Conservation (phyloP, 2,888 invertebrate genomes). For the Melanchra persicariae region DNA sequence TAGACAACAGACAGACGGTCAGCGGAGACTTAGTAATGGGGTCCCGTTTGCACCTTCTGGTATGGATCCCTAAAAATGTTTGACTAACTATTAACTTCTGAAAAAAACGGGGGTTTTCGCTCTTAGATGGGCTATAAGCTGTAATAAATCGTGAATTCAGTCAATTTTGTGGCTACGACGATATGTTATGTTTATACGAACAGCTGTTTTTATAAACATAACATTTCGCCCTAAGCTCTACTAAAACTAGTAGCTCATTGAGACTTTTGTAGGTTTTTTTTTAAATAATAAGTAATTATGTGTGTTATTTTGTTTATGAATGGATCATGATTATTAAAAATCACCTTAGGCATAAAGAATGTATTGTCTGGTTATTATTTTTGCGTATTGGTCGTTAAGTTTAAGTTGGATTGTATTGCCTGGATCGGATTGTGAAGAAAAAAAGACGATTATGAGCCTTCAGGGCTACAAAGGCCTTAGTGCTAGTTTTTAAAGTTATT, state of each 20-base stretch:
- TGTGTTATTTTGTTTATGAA: constrained; percentile 24
- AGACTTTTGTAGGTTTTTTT: constrained; percentile 4
- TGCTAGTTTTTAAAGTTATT: background rate
- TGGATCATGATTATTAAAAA: constrained; percentile 2
- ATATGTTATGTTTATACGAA: constrained; percentile 35
- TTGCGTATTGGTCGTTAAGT: background rate
- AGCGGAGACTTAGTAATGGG: too few relatives aligned
- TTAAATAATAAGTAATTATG: constrained; percentile 6
- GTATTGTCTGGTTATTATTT: constrained; percentile 3
- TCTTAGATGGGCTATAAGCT: constrained; percentile 39
- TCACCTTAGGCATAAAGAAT: background rate
- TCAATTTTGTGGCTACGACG: constrained; percentile 28
- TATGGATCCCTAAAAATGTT: too few relatives aligned
- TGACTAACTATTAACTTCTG: background rate
- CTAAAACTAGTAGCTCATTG: constrained; percentile 21
- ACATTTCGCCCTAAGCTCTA: too few relatives aligned
- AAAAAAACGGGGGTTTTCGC: background rate
- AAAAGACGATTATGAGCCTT: background rate
- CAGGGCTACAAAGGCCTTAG: background rate
- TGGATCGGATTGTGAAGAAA: background rate
- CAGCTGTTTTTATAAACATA: constrained; percentile 18
- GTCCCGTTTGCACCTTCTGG: too few relatives aligned
- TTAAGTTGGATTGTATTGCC: background rate
- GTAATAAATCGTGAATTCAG: constrained; percentile 31
- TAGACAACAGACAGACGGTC: too few relatives aligned